A percentile compares a stretch with the other conserved stretches of the same genome.
phyloP scores from a whole-genome alignment of 2,113 vertebrate genomes.

The Thymallus thymallus region DNA sequence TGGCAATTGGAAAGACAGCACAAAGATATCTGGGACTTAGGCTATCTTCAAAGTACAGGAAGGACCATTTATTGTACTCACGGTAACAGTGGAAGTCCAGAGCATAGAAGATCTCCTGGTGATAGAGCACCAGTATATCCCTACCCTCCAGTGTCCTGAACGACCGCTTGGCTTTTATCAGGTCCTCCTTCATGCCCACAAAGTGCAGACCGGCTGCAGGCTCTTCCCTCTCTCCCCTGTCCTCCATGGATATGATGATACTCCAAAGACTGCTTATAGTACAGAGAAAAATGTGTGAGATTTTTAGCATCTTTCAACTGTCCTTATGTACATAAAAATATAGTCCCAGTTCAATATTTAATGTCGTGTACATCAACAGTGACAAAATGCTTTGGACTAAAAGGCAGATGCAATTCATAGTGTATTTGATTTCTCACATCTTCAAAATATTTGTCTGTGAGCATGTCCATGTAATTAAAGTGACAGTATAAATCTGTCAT shows the following conservation, averaged over 20 bases:
- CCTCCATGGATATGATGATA: slow-evolving; percentile 41
- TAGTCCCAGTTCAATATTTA: too few relatives aligned
- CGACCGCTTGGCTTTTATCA: slow-evolving; percentile 73
- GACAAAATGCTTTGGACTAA: neutral
- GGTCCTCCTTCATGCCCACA: slow-evolving; percentile 81
- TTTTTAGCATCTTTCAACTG: neutral
- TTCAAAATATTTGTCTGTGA: neutral
- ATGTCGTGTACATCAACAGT: neutral
- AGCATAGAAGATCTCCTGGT: slow-evolving; percentile 81
- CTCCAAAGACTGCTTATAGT: neutral
- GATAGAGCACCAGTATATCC: slow-evolving; percentile 83
- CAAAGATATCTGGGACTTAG: too few relatives aligned
- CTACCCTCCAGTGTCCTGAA: slow-evolving; percentile 77
- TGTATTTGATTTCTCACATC: neutral
- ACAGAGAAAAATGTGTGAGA: neutral
- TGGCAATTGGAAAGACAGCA: too few relatives aligned
- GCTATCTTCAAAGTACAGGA: neutral
- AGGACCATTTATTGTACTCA: slow-evolving; percentile 70
- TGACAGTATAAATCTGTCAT: slow-evolving; percentile 38
- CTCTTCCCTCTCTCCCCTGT: slow-evolving; percentile 24
- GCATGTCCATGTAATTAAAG: slow-evolving; percentile 15
- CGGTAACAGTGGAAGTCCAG: slow-evolving; percentile 91
- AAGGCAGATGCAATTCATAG: neutral
- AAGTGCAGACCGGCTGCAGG: slow-evolving; percentile 57
- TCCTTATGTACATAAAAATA: neutral